A percentile compares a stretch with the other conserved stretches of the same genome.
phyloP scores from a whole-genome alignment of 2,113 vertebrate genomes.

The Saimiri boliviensis region DNA sequence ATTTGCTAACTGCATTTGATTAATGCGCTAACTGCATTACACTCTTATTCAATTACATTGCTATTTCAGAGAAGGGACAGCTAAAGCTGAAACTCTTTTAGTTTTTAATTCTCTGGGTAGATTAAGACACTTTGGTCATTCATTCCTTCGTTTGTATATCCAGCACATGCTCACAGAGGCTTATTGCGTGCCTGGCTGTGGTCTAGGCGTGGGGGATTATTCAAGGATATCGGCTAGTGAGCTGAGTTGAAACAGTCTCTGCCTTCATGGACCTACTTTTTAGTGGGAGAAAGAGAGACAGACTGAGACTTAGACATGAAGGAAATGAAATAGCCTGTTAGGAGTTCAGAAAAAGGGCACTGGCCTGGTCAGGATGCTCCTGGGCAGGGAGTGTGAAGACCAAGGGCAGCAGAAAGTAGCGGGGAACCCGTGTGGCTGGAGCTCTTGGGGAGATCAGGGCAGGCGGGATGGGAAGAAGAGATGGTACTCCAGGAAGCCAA shows the following conservation, averaged over 20 bases:
- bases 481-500: accelerated
- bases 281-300: background rate
- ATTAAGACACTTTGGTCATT: background rate
- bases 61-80: background rate
- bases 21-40: background rate
- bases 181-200: background rate
- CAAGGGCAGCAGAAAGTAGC: background rate
- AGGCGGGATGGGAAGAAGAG: too few relatives aligned
- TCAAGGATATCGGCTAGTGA: background rate
- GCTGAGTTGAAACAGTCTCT: background rate
- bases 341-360: background rate
- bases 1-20: background rate
- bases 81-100: background rate
- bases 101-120: background rate
- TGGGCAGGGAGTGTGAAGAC: background rate
- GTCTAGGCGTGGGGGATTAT: background rate
- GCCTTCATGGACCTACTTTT: background rate
- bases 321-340: too few relatives aligned
- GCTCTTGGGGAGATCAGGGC: accelerated
- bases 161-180: background rate
- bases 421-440: background rate
- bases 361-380: background rate
- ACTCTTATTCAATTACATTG: background rate
- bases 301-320: background rate
- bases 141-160: background rate